Evolutionary conservation across 1,140 invertebrate species (phyloP).

Genomic region (Cotesia glomerata): DNA sequence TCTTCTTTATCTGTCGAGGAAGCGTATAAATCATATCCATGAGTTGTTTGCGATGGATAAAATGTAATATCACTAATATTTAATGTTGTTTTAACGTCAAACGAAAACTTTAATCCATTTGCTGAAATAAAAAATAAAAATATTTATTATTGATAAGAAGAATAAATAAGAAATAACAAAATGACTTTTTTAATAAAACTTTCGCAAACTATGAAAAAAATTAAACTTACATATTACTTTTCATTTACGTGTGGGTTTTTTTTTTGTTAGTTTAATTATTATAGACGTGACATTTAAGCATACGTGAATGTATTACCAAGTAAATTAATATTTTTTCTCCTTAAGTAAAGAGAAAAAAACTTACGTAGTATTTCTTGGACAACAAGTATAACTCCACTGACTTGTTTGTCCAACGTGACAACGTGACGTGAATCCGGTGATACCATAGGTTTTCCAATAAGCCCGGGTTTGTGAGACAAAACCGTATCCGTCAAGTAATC

Average conservation of each 20-base stretch:
- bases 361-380: slow-evolving; percentile 74
- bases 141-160: neutral
- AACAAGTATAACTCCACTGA: slow-evolving; percentile 71
- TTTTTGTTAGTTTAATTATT: neutral
- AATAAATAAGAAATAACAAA: slow-evolving; percentile 15
- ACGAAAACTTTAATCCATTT: slow-evolving; percentile 72
- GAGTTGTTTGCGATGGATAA: slow-evolving; percentile 76
- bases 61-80: slow-evolving; percentile 81
- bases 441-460: slow-evolving; percentile 73
- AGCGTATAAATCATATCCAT: slow-evolving; percentile 80
- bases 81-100: slow-evolving; percentile 80
- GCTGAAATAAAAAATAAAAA: slow-evolving; percentile 56
- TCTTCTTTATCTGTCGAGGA: slow-evolving; percentile 77
- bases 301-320: neutral
- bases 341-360: slow-evolving; percentile 27
- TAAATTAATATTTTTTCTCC: neutral
- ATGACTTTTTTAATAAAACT: slow-evolving; percentile 10
- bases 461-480: slow-evolving; percentile 68
- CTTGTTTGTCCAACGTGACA: slow-evolving; percentile 71
- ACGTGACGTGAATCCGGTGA: slow-evolving; percentile 77
- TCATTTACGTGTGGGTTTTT: too few species aligned
- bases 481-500: slow-evolving; percentile 82
- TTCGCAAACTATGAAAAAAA: neutral
- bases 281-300: slow-evolving; percentile 7
- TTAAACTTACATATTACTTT: too few species aligned